phyloP scores from a whole-genome alignment of 2,113 vertebrate genomes.

The Scytalopus superciliaris region DNA sequence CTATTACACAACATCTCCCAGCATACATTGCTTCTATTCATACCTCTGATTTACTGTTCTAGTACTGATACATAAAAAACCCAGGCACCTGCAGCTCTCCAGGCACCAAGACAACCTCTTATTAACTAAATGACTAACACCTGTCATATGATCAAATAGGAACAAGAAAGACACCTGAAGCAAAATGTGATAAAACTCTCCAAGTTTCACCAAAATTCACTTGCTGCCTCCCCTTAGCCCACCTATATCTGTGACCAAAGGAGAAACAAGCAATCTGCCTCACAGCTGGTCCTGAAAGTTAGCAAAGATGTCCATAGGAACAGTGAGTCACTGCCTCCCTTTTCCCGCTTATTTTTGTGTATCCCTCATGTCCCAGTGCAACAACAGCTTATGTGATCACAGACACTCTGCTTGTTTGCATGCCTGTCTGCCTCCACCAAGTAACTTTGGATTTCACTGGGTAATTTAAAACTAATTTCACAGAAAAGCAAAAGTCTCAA shows the following conservation, averaged over 20 bases:
- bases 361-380: neutral
- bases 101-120: neutral
- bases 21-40: neutral
- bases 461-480: neutral
- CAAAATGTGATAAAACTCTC: neutral
- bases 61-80: neutral
- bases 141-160: neutral
- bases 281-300: neutral
- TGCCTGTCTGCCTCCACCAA: neutral
- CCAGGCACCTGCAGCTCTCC: neutral
- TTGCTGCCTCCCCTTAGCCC: neutral
- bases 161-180: neutral
- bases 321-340: neutral
- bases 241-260: neutral
- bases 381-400: neutral
- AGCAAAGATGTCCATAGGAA: neutral
- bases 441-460: neutral
- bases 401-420: neutral
- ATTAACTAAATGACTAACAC: neutral
- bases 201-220: neutral
- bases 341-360: neutral
- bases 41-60: neutral
- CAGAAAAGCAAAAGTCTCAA: neutral
- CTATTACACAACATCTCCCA: neutral
- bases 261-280: neutral